Conservation (phyloP, 2,797 vertebrate genomes). For the Molossus molossus region DNA sequence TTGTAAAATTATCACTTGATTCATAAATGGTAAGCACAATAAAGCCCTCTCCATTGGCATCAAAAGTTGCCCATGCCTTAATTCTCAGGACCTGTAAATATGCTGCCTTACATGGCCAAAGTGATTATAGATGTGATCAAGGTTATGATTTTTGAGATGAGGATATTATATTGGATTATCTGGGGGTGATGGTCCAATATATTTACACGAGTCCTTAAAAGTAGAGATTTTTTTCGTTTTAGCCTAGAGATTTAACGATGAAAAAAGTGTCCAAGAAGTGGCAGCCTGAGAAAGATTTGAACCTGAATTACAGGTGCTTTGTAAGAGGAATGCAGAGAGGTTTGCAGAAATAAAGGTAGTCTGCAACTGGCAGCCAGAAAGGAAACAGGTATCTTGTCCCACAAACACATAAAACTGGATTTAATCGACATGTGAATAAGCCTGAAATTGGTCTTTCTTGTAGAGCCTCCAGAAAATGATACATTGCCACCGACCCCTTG, state of each 20-base stretch:
- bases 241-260: neutral
- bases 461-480: neutral
- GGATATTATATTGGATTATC: neutral
- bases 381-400: neutral
- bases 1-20: neutral
- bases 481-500: accelerated
- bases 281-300: neutral
- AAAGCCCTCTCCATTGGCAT: neutral
- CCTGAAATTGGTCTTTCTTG: neutral
- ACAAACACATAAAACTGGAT: neutral
- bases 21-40: neutral
- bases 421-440: neutral
- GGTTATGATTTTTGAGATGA: neutral
- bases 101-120: neutral
- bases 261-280: neutral
- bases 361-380: neutral
- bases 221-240: neutral
- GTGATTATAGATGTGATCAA: neutral
- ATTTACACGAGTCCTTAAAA: neutral
- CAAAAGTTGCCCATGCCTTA: neutral
- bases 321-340: neutral
- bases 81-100: neutral
- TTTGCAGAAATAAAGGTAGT: neutral
- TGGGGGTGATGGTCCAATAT: neutral
- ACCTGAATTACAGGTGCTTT: neutral